Percentiles rank a stretch among this genome's conserved stretches.
phyloP scores from a whole-genome alignment of 2,797 vertebrate species.

The Lacerta viridis region DNA sequence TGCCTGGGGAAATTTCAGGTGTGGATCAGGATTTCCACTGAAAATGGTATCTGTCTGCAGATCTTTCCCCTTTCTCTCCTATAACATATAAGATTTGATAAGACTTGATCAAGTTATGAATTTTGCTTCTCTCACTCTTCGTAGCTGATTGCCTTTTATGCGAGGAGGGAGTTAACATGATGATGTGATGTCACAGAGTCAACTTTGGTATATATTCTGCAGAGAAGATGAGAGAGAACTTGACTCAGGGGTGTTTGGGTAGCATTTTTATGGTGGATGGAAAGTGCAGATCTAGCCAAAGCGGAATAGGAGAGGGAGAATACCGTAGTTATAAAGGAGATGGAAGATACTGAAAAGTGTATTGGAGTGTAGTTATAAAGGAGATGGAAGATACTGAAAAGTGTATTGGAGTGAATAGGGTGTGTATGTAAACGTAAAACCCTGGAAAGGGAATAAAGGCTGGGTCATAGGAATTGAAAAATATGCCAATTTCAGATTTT shows the following conservation, averaged over 20 bases:
- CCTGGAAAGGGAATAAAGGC: neutral
- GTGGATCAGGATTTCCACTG: neutral
- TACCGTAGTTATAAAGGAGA: accelerated
- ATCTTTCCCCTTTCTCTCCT: neutral
- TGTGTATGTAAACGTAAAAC: accelerated
- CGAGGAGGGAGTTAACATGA: neutral
- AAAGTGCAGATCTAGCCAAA: neutral
- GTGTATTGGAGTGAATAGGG: neutral
- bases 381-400: neutral
- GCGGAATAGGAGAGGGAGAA: neutral
- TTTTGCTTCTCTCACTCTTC: too few relatives aligned
- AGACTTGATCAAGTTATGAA: neutral
- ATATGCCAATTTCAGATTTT: too few relatives aligned
- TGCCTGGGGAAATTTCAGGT: neutral
- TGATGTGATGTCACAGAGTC: too few relatives aligned
- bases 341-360: neutral
- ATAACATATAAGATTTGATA: neutral
- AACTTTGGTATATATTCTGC: neutral
- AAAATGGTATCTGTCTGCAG: neutral
- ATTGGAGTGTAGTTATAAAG: accelerated
- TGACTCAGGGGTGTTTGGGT: neutral
- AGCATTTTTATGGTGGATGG: too few relatives aligned
- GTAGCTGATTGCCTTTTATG: neutral
- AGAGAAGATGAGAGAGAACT: neutral
- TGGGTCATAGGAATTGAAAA: neutral